phyloP scores from a whole-genome alignment of 2,888 invertebrate genomes.

The Drosophila subsilvestris region DNA sequence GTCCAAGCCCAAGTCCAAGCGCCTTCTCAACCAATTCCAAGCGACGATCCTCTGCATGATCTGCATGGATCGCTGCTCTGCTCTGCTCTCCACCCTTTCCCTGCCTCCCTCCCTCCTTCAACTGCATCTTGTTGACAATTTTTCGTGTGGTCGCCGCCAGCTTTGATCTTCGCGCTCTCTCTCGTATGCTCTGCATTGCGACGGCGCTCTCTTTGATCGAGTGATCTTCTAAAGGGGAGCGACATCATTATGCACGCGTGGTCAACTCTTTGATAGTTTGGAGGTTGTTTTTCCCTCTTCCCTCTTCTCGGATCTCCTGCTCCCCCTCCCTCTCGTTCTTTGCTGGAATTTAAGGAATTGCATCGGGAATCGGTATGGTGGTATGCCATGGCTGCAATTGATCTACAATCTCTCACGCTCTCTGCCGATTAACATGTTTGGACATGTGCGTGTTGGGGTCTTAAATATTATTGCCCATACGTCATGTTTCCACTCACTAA shows the following conservation, averaged over 20 bases:
- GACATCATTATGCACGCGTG: slow-evolving; percentile 80
- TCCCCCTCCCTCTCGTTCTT: slow-evolving; percentile 8
- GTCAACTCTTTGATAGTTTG: slow-evolving; percentile 70
- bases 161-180: slow-evolving; percentile 65
- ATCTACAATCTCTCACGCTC: neutral
- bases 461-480: slow-evolving; percentile 40
- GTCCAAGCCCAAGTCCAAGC: slow-evolving; percentile 65
- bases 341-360: slow-evolving; percentile 35
- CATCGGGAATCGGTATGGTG: slow-evolving; percentile 28
- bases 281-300: slow-evolving; percentile 13
- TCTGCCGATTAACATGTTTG: slow-evolving; percentile 32
- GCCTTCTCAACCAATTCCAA: slow-evolving; percentile 55
- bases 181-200: slow-evolving; percentile 24
- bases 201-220: slow-evolving; percentile 77
- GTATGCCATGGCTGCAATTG: slow-evolving; percentile 10
- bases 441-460: slow-evolving; percentile 36
- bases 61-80: slow-evolving; percentile 35
- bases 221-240: slow-evolving; percentile 76
- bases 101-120: slow-evolving; percentile 6
- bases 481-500: slow-evolving; percentile 33
- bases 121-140: slow-evolving; percentile 78
- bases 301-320: slow-evolving; percentile 2
- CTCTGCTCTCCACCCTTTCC: slow-evolving; percentile 6
- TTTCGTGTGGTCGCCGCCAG: slow-evolving; percentile 68
- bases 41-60: slow-evolving; percentile 8